Conservation (phyloP, 2,113 vertebrate genomes). For the Nettapus auritus region DNA sequence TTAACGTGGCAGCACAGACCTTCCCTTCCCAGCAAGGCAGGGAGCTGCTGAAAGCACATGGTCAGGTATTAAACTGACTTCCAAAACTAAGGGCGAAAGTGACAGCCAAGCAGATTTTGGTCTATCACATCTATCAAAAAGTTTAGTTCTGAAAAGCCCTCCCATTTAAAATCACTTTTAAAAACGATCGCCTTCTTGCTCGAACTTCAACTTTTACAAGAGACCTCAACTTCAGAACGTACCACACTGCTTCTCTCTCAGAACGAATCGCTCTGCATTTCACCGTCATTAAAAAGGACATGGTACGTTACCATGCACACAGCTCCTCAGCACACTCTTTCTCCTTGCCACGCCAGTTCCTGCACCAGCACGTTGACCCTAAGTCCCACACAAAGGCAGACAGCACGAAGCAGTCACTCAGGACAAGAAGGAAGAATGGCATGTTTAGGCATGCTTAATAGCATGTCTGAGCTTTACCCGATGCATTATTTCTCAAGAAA, state of each 20-base stretch:
- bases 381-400: not conserved
- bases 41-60: not conserved
- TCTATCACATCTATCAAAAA: not conserved
- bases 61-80: not conserved
- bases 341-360: not conserved
- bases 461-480: not conserved
- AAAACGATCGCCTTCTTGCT: not conserved
- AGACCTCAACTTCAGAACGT: not conserved
- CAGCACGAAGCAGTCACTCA: not conserved
- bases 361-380: not conserved
- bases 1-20: not conserved
- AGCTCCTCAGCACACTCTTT: not conserved
- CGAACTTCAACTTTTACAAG: not conserved
- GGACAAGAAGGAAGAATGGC: not conserved
- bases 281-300: not conserved
- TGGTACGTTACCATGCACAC: not conserved
- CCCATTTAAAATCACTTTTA: not conserved
- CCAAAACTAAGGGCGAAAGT: not conserved
- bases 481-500: not conserved
- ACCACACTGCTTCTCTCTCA: not conserved
- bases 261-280: not conserved
- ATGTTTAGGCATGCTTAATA: not conserved
- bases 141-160: not conserved
- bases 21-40: accelerated
- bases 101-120: not conserved